Conservation (phyloP, 2,888 invertebrate genomes). For the Chloromyia formosa region DNA sequence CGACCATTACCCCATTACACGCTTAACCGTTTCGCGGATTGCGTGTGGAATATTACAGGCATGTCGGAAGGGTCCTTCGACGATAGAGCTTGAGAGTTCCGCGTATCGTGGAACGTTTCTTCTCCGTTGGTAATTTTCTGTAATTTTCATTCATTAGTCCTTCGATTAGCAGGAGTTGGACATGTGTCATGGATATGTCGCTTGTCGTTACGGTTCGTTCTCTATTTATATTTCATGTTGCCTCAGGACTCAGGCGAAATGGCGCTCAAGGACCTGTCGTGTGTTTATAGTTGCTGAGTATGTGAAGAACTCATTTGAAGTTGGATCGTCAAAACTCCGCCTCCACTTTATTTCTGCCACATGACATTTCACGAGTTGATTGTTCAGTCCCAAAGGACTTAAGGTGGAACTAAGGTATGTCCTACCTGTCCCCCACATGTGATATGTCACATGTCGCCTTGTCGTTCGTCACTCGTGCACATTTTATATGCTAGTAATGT, state of each 20-base stretch:
- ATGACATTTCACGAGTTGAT: conserved; percentile 46
- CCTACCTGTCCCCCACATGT: conserved; percentile 47
- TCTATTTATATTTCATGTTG: conserved; percentile 47
- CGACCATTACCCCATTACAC: conserved; percentile 1
- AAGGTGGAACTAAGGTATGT: background rate
- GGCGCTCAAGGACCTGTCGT: conserved; percentile 8
- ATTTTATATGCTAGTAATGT: conserved; percentile 14
- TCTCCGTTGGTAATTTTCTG: conserved; percentile 44
- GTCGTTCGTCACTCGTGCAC: background rate
- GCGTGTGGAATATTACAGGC: conserved; percentile 25
- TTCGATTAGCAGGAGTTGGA: conserved; percentile 47
- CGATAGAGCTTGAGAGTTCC: background rate
- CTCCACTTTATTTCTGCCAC: conserved; percentile 44
- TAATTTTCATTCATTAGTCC: conserved; percentile 50
- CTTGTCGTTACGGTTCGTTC: conserved; percentile 37
- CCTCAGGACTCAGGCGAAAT: background rate
- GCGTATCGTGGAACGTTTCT: background rate
- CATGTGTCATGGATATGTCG: conserved; percentile 49
- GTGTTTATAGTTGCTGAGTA: background rate
- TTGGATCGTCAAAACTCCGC: conserved; percentile 46
- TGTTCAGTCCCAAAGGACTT: conserved; percentile 6
- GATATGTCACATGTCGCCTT: conserved; percentile 43
- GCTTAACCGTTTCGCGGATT: conserved; percentile 21
- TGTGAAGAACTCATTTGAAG: conserved; percentile 13
- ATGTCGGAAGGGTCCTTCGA: conserved; percentile 40